Evolutionary conservation across 2,113 vertebrate species (phyloP).

Genomic region (Cebus imitator): DNA sequence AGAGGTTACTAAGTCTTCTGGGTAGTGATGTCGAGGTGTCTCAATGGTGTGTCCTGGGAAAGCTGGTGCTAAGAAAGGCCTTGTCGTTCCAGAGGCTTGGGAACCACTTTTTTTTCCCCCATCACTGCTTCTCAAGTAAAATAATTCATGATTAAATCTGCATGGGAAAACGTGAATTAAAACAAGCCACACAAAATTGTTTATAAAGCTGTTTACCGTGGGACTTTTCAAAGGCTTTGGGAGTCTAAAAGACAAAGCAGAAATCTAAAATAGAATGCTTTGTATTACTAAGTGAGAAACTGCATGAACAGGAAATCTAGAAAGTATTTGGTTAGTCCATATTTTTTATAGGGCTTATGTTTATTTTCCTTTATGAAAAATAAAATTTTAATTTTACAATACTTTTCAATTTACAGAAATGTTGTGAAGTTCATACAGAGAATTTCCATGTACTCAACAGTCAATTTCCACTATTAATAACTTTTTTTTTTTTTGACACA

Average conservation of each 20-base stretch:
- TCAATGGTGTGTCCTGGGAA: background rate
- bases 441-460: background rate
- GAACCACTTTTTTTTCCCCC: background rate
- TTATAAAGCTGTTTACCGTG: background rate
- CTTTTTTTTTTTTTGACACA: too few relatives aligned
- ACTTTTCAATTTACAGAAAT: background rate
- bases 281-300: background rate
- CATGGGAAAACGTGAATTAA: background rate
- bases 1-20: rapidly evolving
- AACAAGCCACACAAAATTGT: background rate
- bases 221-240: background rate
- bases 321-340: background rate
- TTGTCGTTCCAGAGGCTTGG: rapidly evolving
- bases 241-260: background rate
- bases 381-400: background rate
- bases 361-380: background rate
- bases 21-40: rapidly evolving
- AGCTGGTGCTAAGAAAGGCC: background rate
- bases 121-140: background rate
- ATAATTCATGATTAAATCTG: background rate
- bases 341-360: background rate
- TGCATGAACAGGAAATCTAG: background rate
- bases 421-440: background rate
- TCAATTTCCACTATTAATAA: background rate
- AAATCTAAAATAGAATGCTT: background rate